Evolutionary conservation across 2,113 vertebrate species (phyloP), one percentile per base, ranked within the genome.

Genomic region (Hippoglossus stenolepis): DNA sequence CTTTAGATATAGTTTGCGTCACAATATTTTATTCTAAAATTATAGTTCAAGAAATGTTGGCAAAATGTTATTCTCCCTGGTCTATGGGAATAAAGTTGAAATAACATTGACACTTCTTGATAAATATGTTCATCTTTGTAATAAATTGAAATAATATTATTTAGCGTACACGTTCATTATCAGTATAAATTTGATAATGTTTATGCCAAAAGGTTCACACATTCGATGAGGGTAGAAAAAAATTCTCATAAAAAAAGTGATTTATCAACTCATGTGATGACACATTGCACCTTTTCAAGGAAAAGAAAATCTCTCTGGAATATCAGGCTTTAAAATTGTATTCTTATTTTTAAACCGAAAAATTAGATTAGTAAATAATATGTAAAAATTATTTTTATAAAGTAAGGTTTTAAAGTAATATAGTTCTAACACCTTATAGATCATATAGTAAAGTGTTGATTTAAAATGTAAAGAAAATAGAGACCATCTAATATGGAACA

Each of bases 41-140:
- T 54, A 35, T 24, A 21, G 38, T n/a, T 51, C 18, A 15, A 51
- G 1, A 31, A 31, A 6, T 31, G 5, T 31, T 31, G 28, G 28
- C 28, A 6, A 49, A 0, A 47, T 15, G n/a, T 66, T 8, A 56
- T 45, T 59, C 18, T 51, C 15, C 64, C 2, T 15, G 35, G 13
- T 24, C 40, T 9, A 15, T 38, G n/a, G 45, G 26, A 65, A 61
- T 31, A 65, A 23, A 24, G 21, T 57, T 57, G 53, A 84, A 71
- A 47, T 66, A 43, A 11, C 56, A 5, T 49, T 31, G 56, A 40
- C 26, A 14, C 45, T 43, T 65, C 17, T 56, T 54, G 18, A 69
- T 65, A 43, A 45, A 79, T 70, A 11, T 35, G 15, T 63, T 18
- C 47, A 15, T 76, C 20, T 58, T 51, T 75, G 2, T 21, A 5